phyloP scores from a whole-genome alignment of 2,888 invertebrate genomes.

The Zhuqinia jingwanae region DNA sequence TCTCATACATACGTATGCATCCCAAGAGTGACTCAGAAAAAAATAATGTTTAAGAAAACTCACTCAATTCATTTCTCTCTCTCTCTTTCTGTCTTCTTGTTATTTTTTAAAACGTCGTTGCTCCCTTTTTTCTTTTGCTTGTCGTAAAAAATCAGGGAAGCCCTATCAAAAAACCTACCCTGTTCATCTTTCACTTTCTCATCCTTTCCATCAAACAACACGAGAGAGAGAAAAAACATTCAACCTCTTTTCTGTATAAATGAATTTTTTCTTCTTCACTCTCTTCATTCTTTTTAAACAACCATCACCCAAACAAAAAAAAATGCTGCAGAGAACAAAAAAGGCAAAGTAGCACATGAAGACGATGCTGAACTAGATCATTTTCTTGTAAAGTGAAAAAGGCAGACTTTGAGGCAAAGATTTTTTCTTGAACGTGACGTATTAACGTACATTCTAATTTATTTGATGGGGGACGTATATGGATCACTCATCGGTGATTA shows the following conservation, averaged over 20 bases:
- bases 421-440: constrained; percentile 64
- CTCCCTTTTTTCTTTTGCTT: constrained; percentile 3
- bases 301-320: constrained; percentile 6
- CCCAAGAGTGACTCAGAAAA: constrained; percentile 53
- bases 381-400: constrained; percentile 29
- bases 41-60: constrained; percentile 16
- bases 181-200: constrained; percentile 60
- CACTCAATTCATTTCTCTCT: constrained; percentile 58
- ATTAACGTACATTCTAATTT: constrained; percentile 56
- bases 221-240: not conserved
- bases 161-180: constrained; percentile 44
- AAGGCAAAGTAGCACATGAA: not conserved
- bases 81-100: constrained; percentile 28
- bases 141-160: constrained; percentile 65
- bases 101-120: constrained; percentile 45
- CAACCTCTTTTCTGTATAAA: constrained; percentile 25
- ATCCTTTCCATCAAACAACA: not conserved
- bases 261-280: constrained; percentile 29
- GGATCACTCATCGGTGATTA: constrained; percentile 20
- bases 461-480: constrained; percentile 42
- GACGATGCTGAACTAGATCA: constrained; percentile 20
- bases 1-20: constrained; percentile 48
- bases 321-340: not conserved
- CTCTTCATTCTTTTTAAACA: constrained; percentile 46
- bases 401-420: constrained; percentile 18